Conservation (phyloP, 2,113 vertebrate genomes). For the Zingel zingel region DNA sequence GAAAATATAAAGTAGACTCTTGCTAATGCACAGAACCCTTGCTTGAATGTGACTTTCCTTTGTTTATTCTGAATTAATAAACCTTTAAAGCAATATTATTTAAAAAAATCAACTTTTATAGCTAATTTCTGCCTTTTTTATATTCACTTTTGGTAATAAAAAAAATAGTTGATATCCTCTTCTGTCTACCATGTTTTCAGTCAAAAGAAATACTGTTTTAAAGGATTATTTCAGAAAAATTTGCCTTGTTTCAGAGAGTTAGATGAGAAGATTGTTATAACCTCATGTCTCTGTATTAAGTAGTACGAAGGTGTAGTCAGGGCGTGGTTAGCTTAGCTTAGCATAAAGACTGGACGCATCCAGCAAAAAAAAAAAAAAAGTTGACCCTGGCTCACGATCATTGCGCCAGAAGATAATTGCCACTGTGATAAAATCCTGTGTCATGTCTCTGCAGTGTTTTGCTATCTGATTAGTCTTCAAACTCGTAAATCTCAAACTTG, state of each 20-base stretch:
- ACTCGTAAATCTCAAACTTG: background rate
- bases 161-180: background rate
- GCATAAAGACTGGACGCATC: background rate
- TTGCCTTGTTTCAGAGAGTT: no score
- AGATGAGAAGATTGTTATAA: background rate
- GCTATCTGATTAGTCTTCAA: background rate
- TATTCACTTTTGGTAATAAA: background rate
- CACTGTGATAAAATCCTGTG: background rate
- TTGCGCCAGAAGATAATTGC: background rate
- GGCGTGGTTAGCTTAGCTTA: background rate
- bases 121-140: background rate
- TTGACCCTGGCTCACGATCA: background rate
- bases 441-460: background rate
- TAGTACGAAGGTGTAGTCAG: background rate
- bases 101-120: background rate
- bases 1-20: conserved; percentile 21
- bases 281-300: background rate
- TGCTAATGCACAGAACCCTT: conserved; percentile 7
- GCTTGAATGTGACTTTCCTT: conserved; percentile 3
- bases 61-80: conserved; percentile 11
- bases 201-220: background rate
- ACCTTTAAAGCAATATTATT: background rate
- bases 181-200: background rate
- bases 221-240: background rate
- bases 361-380: background rate